Evolutionary conservation across 2,113 vertebrate genomes (phyloP).

Genomic region (Tenebrosternarchus preto): DNA sequence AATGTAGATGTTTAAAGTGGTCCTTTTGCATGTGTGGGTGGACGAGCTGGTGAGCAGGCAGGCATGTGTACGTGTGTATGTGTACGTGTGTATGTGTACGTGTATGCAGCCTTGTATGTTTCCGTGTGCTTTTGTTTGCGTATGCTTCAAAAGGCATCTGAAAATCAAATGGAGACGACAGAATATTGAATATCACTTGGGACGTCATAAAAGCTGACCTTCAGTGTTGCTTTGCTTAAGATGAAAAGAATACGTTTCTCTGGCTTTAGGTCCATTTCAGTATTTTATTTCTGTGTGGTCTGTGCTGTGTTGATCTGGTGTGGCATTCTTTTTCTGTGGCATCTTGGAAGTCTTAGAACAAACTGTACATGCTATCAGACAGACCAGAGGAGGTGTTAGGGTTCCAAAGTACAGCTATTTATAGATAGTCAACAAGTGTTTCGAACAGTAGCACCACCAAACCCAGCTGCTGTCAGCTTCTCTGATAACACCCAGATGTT

Average conservation of each 20-base stretch:
- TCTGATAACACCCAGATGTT: conserved; percentile 4
- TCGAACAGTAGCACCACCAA: conserved; percentile 45
- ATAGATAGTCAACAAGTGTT: conserved; percentile 48
- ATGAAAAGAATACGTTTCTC: background rate
- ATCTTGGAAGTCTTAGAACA: background rate
- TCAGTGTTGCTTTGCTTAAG: background rate
- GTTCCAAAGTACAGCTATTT: conserved; percentile 56
- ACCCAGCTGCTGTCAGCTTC: conserved; percentile 52
- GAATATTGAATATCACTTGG: background rate
- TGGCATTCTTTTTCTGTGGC: background rate
- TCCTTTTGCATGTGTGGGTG: background rate
- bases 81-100: background rate
- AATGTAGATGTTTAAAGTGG: background rate
- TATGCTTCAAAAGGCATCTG: background rate
- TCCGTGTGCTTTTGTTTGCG: background rate
- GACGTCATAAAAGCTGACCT: background rate
- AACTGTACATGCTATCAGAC: conserved; percentile 48
- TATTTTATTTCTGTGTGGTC: background rate
- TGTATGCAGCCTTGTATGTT: background rate
- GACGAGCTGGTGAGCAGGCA: background rate
- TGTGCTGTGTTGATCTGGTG: background rate
- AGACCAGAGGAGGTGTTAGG: conserved; percentile 42
- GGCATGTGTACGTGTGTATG: background rate
- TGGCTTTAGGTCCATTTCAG: background rate
- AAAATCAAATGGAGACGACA: background rate